A percentile compares a stretch with the other conserved stretches of the same genome.
These are phyloP conservation scores for Stomatorhinus walkeri DNA, from an alignment of 2,797 vertebrate genomes.

Conservation along the genomic window DNA sequence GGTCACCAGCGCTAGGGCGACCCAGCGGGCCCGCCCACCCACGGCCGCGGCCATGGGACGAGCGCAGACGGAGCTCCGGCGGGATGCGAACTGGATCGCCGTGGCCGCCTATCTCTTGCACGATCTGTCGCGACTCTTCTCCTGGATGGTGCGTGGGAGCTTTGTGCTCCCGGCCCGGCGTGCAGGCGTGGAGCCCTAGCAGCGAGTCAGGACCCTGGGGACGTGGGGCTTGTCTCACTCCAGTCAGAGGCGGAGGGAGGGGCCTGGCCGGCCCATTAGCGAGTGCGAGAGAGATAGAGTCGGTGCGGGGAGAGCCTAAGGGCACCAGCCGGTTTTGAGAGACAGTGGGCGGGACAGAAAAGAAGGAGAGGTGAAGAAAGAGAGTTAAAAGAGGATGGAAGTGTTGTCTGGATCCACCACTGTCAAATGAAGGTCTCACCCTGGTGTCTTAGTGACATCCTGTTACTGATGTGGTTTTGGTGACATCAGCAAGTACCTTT, in stretches of 20 bases:
- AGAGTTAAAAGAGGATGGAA: not conserved
- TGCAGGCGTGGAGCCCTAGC: conserved; percentile 58
- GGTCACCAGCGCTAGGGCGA: conserved; percentile 42
- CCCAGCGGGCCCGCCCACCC: not conserved
- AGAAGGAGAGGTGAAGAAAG: not conserved
- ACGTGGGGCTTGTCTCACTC: conserved; percentile 50
- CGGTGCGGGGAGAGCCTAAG: not conserved
- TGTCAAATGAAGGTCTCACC: not conserved
- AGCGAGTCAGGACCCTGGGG: conserved; percentile 60
- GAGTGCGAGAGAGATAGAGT: not conserved
- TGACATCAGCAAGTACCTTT: not conserved
- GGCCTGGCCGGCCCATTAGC: conserved; percentile 37
- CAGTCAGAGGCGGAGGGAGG: conserved; percentile 53
- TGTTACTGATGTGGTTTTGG: not conserved
- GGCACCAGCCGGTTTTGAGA: not conserved
- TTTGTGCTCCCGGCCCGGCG: conserved; percentile 50
- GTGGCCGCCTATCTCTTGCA: not conserved
- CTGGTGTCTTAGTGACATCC: not conserved
- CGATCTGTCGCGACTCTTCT: conserved; percentile 31
- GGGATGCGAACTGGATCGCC: not conserved
- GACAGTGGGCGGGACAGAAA: not conserved
- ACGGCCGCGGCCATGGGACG: conserved; percentile 46
- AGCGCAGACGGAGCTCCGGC: not conserved
- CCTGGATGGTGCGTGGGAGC: conserved; percentile 37
- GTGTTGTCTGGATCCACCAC: not conserved